Percentiles rank a stretch among this genome's conserved stretches.
phyloP scores from a whole-genome alignment of 2,888 invertebrate species.

The Xiphydria camelus region DNA sequence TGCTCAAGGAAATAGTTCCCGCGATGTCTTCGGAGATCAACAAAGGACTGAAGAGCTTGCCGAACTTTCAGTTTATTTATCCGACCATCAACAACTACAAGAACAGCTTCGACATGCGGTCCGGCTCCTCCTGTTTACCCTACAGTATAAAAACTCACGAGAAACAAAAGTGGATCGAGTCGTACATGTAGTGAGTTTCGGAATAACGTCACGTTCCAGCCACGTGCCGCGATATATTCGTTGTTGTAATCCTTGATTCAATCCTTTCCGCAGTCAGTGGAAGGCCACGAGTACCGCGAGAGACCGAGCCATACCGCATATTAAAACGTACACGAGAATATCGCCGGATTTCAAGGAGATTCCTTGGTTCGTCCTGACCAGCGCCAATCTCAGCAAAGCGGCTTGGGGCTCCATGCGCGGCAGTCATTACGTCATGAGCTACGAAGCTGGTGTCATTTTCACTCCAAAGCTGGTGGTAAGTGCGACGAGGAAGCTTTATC shows the following conservation, averaged over 20 bases:
- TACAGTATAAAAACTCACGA: constrained; percentile 76
- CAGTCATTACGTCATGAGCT: constrained; percentile 72
- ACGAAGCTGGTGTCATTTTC: constrained; percentile 89
- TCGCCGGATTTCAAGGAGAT: constrained; percentile 69
- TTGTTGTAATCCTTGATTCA: too few relatives aligned
- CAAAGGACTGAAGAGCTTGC: constrained; percentile 61
- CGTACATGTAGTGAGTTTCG: constrained; percentile 72
- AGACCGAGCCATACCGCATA: constrained; percentile 91
- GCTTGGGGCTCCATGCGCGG: constrained; percentile 85
- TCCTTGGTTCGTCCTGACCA: constrained; percentile 87
- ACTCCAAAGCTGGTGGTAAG: constrained; percentile 82
- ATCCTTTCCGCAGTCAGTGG: constrained; percentile 76
- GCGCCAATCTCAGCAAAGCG: constrained; percentile 95
- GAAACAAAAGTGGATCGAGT: constrained; percentile 83
- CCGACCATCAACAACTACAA: constrained; percentile 84
- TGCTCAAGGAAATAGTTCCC: constrained; percentile 74
- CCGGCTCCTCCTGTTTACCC: constrained; percentile 87
- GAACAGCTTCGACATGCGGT: constrained; percentile 79
- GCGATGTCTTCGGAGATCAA: constrained; percentile 64
- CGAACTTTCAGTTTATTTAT: constrained; percentile 70
- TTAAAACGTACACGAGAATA: constrained; percentile 84
- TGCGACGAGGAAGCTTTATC: too few relatives aligned
- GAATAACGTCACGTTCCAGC: too few relatives aligned
- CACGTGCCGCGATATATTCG: too few relatives aligned
- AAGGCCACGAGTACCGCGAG: constrained; percentile 70